Percentiles rank a stretch among this genome's conserved stretches.
Conservation (phyloP, 2,888 invertebrate species). For the Campoletis raptor region DNA sequence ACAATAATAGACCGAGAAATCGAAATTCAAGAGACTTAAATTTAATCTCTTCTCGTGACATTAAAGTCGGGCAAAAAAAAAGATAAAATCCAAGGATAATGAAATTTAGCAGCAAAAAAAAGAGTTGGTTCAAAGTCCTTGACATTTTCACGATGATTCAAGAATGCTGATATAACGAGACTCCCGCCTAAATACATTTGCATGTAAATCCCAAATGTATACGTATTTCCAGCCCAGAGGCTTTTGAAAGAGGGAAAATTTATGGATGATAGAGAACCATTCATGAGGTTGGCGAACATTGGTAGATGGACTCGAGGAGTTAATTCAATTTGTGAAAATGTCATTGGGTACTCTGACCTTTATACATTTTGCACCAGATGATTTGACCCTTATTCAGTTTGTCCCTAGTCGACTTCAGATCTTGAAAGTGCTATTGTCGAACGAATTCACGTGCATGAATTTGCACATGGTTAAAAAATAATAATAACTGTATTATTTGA, state of each 20-base stretch:
- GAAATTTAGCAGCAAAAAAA: background rate
- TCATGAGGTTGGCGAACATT: constrained; percentile 26
- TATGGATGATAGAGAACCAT: constrained; percentile 24
- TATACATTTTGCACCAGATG: constrained; percentile 1
- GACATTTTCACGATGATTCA: constrained; percentile 14
- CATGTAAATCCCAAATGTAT: constrained; percentile 7
- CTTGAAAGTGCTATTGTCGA: background rate
- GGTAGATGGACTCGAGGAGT: constrained; percentile 18
- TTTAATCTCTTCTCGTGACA: background rate
- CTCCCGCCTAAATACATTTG: constrained; percentile 17
- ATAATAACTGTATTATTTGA: background rate
- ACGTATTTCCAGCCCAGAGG: constrained; percentile 10
- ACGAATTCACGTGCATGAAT: background rate
- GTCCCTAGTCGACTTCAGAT: background rate
- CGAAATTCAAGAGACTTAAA: background rate
- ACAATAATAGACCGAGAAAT: constrained; percentile 14
- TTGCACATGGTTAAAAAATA: background rate
- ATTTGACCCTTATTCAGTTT: background rate
- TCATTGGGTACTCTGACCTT: constrained; percentile 61
- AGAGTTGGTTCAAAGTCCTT: constrained; percentile 4
- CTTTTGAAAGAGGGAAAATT: constrained; percentile 26
- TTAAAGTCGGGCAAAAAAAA: background rate
- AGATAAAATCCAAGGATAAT: background rate
- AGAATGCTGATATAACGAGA: background rate
- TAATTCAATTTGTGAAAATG: constrained; percentile 58